Evolutionary conservation across 2,113 vertebrate genomes (phyloP).

Genomic region (Microcebus griseorufus): DNA sequence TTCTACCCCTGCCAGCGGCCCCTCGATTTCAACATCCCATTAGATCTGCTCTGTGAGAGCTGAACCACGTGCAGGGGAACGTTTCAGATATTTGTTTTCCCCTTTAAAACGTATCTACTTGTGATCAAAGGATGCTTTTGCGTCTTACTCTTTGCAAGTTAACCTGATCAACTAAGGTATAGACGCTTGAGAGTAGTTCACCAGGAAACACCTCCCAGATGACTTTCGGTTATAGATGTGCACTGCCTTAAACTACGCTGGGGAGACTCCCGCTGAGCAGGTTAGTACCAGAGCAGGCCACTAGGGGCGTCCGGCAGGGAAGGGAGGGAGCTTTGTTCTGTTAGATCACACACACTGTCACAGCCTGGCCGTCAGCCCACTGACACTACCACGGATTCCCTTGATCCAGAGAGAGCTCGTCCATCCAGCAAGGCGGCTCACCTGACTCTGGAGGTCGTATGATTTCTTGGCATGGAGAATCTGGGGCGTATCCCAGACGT

Average conservation of each 20-base stretch:
- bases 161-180: background rate
- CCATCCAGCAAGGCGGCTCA: conserved; percentile 80
- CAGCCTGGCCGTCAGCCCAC: background rate
- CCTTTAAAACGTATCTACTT: background rate
- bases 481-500: conserved; percentile 97
- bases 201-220: background rate
- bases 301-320: background rate
- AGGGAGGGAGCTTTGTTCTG: background rate
- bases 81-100: background rate
- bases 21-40: background rate
- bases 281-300: background rate
- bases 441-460: conserved; percentile 96
- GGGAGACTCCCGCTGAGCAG: background rate
- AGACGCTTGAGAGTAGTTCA: background rate
- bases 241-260: background rate
- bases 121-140: background rate
- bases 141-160: background rate
- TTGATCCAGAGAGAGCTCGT: background rate
- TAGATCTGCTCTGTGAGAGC: background rate
- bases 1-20: background rate
- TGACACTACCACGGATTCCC: background rate
- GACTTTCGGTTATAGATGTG: background rate
- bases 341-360: background rate
- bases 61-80: background rate
- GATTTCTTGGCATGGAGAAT: conserved; percentile 96